Base-by-base conservation (phyloP, 2,888 invertebrate genomes). In the Scaptomyza tumidula region DNA sequence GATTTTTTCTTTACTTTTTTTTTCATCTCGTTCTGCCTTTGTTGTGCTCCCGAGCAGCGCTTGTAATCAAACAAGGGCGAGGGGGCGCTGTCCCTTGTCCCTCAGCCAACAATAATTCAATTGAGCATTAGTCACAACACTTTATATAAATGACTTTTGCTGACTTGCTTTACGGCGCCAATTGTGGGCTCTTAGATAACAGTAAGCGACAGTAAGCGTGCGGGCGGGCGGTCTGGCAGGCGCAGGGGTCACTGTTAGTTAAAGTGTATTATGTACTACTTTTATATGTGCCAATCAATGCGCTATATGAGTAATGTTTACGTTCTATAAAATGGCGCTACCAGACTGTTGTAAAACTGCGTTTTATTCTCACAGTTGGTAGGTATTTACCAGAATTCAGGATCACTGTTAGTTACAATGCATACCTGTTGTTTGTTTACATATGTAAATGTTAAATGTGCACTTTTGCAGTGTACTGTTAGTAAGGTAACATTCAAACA, bases 101-200 rank as follows among this genome's bases (percentile, higher is more conserved):
- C 63, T 55, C 53, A 39, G 31, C 19, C 57, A 50, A 55, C 59
- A 54, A 57, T 65, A 77, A 72, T 55, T 64, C 78, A 77, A 77
- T 77, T 72, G 62, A n/a, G 39, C 68, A 77, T 77, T 77, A 77
- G 81, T 77, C 77, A 77, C 78, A 80, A 59, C 24, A 61, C 55
- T 75, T 75, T 71, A 71, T 66, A 78, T 63, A 69, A 74, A 54
- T 44, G 39, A 16, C 52, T 43, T 64, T 54, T 69, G 58, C 62
- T 63, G 46, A 57, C 45, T 63, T 58, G 65, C 80, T 76, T 71
- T 53, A 71, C 52, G 59, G 37, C 79, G 48, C 69, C 46, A 58
- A 52, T 74, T 56, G 57, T 14, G 14, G 56, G 59, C 63, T 55
- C 54, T 64, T 75, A 71, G 80, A 75, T 76, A 76, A 76, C 77